Base-by-base conservation (phyloP, 2,113 vertebrate species). In the Eptesicus fuscus region DNA sequence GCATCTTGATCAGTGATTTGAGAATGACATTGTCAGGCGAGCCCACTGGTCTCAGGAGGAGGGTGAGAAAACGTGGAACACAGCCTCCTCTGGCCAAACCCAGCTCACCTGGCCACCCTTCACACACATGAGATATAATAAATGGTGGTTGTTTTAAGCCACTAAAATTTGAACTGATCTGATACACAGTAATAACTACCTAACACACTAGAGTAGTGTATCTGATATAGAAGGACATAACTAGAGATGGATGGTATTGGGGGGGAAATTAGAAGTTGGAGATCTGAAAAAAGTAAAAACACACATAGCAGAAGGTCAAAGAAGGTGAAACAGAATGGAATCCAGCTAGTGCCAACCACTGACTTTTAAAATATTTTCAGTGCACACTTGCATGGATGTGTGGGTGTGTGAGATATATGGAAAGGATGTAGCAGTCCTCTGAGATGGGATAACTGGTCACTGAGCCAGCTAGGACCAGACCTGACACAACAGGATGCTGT, bases 401-500 rank as follows among this genome's bases (percentile, higher is more conserved):
- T 0, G 4, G 16, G 51, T 1, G 11, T 47, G 51, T 53, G 20
- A 82, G 1, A 12, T n/a, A 44, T 25, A 35, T 0, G 0, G 47
- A 49, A 61, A 82, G 51, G 40, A 35, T 0, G 0, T 69, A 59
- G 44, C 67, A 30, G 32, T 32, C 40, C 56, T 30, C 47, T 74
- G 47, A 59, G 7, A 14, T 23, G 32, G 65, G 37, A 67, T 56
- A 69, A 20, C 30, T n/a, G 25, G 63, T 32, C 51, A 65, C 35
- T 44, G 59, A 77, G 35, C 42, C 35, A 87, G 30, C 8, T 35
- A 61, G 32, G 5, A 80, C 23, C 9, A 84, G 67, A 10, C 3
- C 5, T 49, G 22, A 59, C 11, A 49, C 25, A 77, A 32, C 4
- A 59, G 40, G 18, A 25, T 61, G 10, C 4, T 56, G 3, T 22